Percentiles rank a stretch among this genome's conserved stretches.
phyloP scores from a whole-genome alignment of 2,888 invertebrate genomes.

The Uropetala carovei region DNA sequence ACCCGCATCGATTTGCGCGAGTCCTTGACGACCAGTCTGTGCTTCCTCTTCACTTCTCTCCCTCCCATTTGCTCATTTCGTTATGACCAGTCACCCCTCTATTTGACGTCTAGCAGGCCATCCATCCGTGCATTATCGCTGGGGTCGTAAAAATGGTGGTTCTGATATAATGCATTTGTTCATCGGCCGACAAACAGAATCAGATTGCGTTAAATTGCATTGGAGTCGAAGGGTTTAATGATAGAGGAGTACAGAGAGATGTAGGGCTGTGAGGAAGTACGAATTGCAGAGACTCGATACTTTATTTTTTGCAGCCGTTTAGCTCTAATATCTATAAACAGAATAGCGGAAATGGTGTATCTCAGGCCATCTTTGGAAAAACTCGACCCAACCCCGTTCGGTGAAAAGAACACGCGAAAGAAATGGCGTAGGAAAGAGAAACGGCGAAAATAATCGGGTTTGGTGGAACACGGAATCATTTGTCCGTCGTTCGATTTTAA shows the following conservation, averaged over 20 bases:
- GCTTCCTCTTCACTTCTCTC: not conserved
- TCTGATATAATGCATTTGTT: not conserved
- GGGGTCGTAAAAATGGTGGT: conserved; percentile 18
- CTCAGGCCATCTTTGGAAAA: no score
- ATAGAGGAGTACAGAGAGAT: not conserved
- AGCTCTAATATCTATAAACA: not conserved
- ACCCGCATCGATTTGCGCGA: not conserved
- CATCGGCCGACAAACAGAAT: not conserved
- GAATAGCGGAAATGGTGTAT: no score
- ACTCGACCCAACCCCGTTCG: no score
- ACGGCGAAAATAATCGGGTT: no score
- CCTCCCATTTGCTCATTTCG: not conserved
- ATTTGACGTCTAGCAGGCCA: not conserved
- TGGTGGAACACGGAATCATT: no score
- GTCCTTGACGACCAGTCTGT: not conserved
- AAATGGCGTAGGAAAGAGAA: no score
- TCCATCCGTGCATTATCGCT: not conserved
- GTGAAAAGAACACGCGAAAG: no score
- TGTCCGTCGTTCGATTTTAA: no score
- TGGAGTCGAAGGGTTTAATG: not conserved
- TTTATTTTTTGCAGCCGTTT: not conserved
- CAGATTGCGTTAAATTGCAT: not conserved
- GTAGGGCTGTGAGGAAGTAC: not conserved
- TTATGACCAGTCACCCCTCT: not conserved
- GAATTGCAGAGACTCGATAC: not conserved